phyloP scores from a whole-genome alignment of 2,113 vertebrate species.

The Thunnus thynnus region DNA sequence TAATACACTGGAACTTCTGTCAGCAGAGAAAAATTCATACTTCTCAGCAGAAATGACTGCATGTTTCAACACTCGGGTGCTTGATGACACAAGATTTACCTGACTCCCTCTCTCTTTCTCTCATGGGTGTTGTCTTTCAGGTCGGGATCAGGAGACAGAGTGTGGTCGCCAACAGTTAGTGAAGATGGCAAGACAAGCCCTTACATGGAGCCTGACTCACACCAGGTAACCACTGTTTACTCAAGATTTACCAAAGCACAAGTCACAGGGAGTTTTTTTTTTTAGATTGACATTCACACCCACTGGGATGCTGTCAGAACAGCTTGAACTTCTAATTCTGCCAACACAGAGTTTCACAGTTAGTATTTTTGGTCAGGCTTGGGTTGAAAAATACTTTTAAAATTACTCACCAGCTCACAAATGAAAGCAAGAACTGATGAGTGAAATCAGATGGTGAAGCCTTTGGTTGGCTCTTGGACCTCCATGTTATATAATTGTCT shows the following conservation, averaged over 20 bases:
- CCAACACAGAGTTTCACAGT: not conserved
- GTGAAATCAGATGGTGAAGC: not conserved
- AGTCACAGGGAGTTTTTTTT: not conserved
- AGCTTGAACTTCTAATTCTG: slow-evolving; percentile 1
- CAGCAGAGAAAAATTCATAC: slow-evolving; percentile 21
- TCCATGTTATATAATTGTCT: not conserved
- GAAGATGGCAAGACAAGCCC: slow-evolving; percentile 92
- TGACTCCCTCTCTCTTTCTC: slow-evolving; percentile 31
- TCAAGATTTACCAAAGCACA: slow-evolving; percentile 30
- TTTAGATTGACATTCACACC: slow-evolving; percentile 5
- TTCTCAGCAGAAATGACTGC: slow-evolving; percentile 39
- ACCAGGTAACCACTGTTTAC: slow-evolving; percentile 85
- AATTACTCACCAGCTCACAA: not conserved
- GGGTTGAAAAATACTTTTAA: not conserved
- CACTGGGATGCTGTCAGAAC: not conserved
- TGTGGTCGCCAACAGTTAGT: slow-evolving; percentile 86
- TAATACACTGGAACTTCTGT: not conserved
- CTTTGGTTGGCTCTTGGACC: not conserved
- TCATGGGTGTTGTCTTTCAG: slow-evolving; percentile 82
- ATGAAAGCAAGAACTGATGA: not conserved
- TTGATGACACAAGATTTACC: slow-evolving; percentile 30
- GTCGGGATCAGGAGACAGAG: slow-evolving; percentile 88
- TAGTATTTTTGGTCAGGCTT: not conserved
- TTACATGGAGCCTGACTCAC: slow-evolving; percentile 87
- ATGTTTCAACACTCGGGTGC: slow-evolving; percentile 8